Evolutionary conservation across 2,888 invertebrate species (phyloP), one percentile per base, ranked within the genome.

Genomic region (Caenorhabditis japonica): DNA sequence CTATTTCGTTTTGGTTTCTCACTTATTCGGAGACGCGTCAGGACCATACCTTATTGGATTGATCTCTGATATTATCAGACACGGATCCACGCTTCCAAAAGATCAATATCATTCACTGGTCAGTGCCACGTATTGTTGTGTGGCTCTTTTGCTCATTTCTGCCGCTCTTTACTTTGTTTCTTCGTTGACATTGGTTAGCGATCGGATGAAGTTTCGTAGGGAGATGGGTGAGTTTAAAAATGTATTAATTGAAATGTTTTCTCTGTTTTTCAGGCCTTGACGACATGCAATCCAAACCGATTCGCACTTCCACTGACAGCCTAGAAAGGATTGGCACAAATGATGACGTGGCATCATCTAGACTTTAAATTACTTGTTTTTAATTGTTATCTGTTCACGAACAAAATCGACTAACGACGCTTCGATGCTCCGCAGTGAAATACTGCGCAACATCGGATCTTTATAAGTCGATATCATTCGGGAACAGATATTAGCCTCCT

Each of bases 1-100:
- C 62, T 93, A 97, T 88, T 97, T 99, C 90, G 95, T 99, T 85
- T 91, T 99, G 44, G 91, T 96, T 82, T 96, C 97, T 0, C 99
- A 99, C 89, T 93, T 95, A 75, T 91, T 99, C 56, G 99, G 99
- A n/a, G 99, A 99, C 90, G 99, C 99, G 59, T 94, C 95, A 47
- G 97, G 97, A 90, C 99, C 99, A 0, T 99, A 95, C 76, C 88
- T 99, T 80, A 92, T 99, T 81, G 99, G 99, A 27, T 56, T 83
- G 56, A 74, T 86, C 8, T 85, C 85, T 5, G 86, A 86, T 56
- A 58, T 62, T 34, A 77, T 86, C 51, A 76, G 86, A 1, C 72
- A 76, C 5, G 66, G 64, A 25, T 75, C 66, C 17, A 73, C 69
- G 7, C 44, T 52, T 25, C 77, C 79, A 2, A 61, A 70, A 39